A percentile compares a stretch with the other conserved stretches of the same genome.
phyloP scores from a whole-genome alignment of 64 coral and sea anemone genomes.

The Exaiptasia diaphana region DNA sequence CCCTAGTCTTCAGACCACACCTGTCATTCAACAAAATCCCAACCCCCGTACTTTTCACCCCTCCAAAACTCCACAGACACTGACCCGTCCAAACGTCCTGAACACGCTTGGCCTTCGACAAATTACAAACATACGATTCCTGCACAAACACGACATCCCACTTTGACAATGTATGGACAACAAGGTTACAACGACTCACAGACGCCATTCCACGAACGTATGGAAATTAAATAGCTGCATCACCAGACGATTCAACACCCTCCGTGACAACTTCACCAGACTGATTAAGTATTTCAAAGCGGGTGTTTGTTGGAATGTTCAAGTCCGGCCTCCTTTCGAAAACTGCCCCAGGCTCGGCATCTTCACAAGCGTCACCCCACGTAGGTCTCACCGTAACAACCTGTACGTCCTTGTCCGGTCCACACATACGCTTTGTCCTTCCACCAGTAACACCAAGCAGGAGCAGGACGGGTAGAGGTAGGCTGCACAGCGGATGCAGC shows the following conservation, averaged over 20 bases:
- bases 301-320: not conserved
- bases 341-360: not conserved
- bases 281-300: not conserved
- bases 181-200: not conserved
- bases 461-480: not conserved
- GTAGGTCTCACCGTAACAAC: too few relatives aligned
- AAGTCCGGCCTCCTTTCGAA: too few relatives aligned
- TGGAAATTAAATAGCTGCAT: not conserved
- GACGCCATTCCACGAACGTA: not conserved
- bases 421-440: too few relatives aligned
- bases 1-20: not conserved
- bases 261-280: not conserved
- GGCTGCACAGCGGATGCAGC: not conserved
- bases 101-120: not conserved
- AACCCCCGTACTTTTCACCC: not conserved
- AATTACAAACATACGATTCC: not conserved
- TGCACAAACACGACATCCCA: constrained; percentile 1
- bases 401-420: not conserved
- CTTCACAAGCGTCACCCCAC: not conserved
- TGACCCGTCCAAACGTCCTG: not conserved
- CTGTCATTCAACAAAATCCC: not conserved
- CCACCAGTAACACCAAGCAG: not conserved
- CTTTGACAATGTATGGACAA: not conserved
- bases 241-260: not conserved
- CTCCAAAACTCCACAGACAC: not conserved